Evolutionary conservation across 2,113 vertebrate species (phyloP), one percentile per base, ranked within the genome.

Genomic region (Paratilapia polleni): DNA sequence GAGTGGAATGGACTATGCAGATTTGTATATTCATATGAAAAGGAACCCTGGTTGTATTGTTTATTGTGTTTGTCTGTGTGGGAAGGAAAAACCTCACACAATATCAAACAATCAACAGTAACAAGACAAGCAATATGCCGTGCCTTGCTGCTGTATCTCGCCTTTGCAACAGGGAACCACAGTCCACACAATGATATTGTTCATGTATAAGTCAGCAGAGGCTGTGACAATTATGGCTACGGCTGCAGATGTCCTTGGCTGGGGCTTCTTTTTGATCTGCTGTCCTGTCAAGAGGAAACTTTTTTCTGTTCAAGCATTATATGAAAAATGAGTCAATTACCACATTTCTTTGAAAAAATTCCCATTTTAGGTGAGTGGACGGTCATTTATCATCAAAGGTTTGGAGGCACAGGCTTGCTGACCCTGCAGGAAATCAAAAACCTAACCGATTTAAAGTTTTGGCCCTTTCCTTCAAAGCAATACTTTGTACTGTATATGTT

Each of bases 241-340:
- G 19, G 79, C 82, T 80, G 81, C 82, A 31, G 76, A 84, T 68
- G 84, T 88, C 90, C 86, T 90, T 84, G 88, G 90, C 80, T 61
- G 54, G 24, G 49, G 56, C 19, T 83, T 81, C 49, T 74, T 56
- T 88, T 64, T 88, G 89, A 87, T 89, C 81, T 64, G 58, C 77
- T 8, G n/a, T 76, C 70, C 85, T 89, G 85, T 89, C 86, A 83
- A 56, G 54, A 63, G 38, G 47, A 85, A 68, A 80, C 81, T 73
- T 86, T 61, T 77, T 58, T 59, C 75, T 85, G 57, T 89, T 91
- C 87, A 56, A 78, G 78, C 66, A 54, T 77, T 88, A 84, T 68
- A 81, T 94, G 90, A 93, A 93, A 93, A 93, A 94, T 94, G 89
- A 93, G 88, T 93, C 90, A 93, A 92, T 92, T 94, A 91, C 83